phyloP scores from a whole-genome alignment of 2,797 vertebrate genomes.

The Eptatretus atami region DNA sequence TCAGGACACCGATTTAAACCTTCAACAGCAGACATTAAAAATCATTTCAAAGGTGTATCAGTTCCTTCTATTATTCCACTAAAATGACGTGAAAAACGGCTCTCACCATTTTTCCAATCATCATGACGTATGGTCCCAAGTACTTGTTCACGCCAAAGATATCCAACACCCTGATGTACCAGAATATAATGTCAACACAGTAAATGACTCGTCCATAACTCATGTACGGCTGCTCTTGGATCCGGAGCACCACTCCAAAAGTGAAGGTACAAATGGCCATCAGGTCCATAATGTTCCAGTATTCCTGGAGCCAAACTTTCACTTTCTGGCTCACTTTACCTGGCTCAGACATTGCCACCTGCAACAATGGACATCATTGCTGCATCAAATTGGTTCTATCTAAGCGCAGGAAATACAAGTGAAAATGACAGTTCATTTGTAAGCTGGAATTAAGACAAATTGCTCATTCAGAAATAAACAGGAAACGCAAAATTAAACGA shows the following conservation, averaged over 20 bases:
- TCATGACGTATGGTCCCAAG: constrained; percentile 94
- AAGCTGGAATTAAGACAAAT: too few relatives aligned
- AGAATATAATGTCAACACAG: constrained; percentile 96
- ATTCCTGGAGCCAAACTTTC: constrained; percentile 90
- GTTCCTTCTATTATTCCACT: not conserved
- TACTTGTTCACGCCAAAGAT: constrained; percentile 99
- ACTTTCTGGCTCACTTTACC: constrained; percentile 90
- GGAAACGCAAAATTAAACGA: too few relatives aligned
- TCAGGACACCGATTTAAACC: too few relatives aligned
- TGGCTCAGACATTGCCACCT: constrained; percentile 97
- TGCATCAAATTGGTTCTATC: too few relatives aligned
- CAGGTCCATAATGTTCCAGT: constrained; percentile 94
- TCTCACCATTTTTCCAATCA: constrained; percentile 97
- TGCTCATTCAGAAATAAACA: too few relatives aligned
- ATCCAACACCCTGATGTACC: constrained; percentile 92
- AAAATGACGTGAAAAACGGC: constrained; percentile 1
- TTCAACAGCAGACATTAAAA: not conserved
- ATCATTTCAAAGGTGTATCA: constrained; percentile 1
- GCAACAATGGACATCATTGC: constrained; percentile 8
- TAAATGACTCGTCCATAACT: constrained; percentile 88
- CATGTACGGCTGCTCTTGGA: constrained; percentile 78
- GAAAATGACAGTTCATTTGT: too few relatives aligned
- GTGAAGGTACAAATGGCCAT: constrained; percentile 60
- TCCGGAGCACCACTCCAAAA: constrained; percentile 43
- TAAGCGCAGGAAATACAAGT: too few relatives aligned